A percentile compares a stretch with the other conserved stretches of the same genome.
Evolutionary conservation across 2,113 vertebrate species (phyloP).

Genomic region (Charina bottae): DNA sequence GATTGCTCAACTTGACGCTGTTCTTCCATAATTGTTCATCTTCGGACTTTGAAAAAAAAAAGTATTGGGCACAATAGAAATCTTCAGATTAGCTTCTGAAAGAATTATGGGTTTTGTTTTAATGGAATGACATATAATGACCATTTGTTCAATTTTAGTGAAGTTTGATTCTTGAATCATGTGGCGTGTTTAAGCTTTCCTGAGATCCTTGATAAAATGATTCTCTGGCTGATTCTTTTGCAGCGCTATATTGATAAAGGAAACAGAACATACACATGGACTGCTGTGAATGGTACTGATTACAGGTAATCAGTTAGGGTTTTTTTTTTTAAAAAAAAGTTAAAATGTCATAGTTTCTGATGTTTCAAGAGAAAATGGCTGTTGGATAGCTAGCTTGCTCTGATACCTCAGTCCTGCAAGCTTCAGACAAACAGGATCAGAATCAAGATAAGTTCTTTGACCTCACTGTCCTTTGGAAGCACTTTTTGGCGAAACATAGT

Average conservation of each 20-base stretch:
- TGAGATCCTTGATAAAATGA: not conserved
- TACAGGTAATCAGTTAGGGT: constrained; percentile 84
- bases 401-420: not conserved
- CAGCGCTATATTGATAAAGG: constrained; percentile 97
- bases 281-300: constrained; percentile 94
- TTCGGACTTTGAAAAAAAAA: not conserved
- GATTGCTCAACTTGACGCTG: not conserved
- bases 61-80: fast-evolving
- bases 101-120: not conserved
- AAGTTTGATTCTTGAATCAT: not conserved
- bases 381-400: not conserved
- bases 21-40: not conserved
- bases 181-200: not conserved
- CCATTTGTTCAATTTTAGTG: not conserved
- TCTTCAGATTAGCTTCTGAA: constrained; percentile 29
- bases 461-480: not conserved
- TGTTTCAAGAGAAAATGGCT: not conserved
- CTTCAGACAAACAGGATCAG: not conserved
- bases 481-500: not conserved
- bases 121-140: not conserved
- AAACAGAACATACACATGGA: constrained; percentile 93
- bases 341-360: not conserved
- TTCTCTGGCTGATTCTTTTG: constrained; percentile 38
- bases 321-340: not conserved
- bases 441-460: not conserved